Percentiles rank a stretch among this genome's conserved stretches.
Evolutionary conservation across 2,113 vertebrate species (phyloP).

Genomic region (Alouatta palliata): DNA sequence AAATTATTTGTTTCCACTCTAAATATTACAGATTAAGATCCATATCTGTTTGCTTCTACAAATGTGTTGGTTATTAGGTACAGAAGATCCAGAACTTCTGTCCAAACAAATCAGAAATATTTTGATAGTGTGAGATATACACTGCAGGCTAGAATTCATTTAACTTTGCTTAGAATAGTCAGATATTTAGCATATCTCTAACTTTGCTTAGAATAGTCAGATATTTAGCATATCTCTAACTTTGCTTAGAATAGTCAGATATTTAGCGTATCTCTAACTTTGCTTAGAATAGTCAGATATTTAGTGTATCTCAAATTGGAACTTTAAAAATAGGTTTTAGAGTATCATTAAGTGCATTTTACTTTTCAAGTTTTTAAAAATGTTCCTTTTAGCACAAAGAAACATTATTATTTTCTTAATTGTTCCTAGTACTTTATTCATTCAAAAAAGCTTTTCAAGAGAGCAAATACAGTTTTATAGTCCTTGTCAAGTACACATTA

Average conservation of each 20-base stretch:
- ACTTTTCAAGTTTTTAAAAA: not conserved
- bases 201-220: no score
- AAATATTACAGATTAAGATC: not conserved
- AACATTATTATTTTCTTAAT: not conserved
- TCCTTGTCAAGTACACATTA: not conserved
- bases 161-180: no score
- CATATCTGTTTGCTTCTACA: not conserved
- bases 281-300: not conserved
- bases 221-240: no score
- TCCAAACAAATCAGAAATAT: not conserved
- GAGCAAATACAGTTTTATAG: not conserved
- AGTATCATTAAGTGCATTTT: not conserved
- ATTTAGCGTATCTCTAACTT: not conserved
- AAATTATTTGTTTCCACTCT: not conserved
- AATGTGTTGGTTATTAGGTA: constrained; percentile 26
- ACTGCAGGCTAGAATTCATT: not conserved
- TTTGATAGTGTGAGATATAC: not conserved
- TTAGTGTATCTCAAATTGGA: not conserved
- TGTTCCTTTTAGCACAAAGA: not conserved
- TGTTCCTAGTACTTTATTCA: not conserved
- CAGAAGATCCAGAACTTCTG: not conserved
- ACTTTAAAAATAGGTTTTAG: not conserved
- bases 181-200: no score
- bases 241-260: not conserved
- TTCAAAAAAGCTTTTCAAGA: not conserved